Conservation (phyloP, 1,140 invertebrate species). For the Pseudoatta argentina region DNA sequence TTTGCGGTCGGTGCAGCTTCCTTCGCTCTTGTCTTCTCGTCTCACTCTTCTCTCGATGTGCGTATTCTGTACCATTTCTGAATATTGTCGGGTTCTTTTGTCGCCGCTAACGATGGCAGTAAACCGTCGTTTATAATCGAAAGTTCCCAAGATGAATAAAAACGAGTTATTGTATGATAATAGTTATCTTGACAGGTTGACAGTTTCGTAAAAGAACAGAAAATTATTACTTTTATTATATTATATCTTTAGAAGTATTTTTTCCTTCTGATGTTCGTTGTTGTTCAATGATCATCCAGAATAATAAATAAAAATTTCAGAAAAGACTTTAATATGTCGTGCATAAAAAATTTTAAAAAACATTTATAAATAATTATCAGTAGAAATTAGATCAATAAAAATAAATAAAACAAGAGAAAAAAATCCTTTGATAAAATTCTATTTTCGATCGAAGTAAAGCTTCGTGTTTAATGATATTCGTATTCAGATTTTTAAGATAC, state of each 20-base stretch:
- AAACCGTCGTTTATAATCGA: constrained; percentile 34
- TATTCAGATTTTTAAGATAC: too few relatives aligned
- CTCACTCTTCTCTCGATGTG: constrained; percentile 4
- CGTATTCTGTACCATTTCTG: constrained; percentile 11
- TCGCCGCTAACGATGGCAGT: neutral
- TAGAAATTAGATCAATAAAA: too few relatives aligned
- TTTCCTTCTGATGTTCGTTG: neutral
- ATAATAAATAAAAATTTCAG: neutral
- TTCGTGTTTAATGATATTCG: too few relatives aligned
- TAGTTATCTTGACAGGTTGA: neutral
- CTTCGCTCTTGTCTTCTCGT: constrained; percentile 32
- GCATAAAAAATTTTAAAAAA: neutral
- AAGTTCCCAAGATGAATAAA: constrained; percentile 35
- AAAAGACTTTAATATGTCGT: neutral
- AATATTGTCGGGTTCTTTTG: constrained; percentile 23
- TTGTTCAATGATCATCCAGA: neutral
- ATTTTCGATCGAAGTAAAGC: too few relatives aligned
- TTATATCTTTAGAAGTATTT: neutral
- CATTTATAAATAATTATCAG: neutral
- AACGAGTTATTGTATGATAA: constrained; percentile 16
- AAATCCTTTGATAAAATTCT: too few relatives aligned
- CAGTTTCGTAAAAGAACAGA: neutral
- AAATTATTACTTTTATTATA: constrained; percentile 5
- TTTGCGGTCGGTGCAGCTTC: constrained; percentile 52
- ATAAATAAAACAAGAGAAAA: too few relatives aligned